Evolutionary conservation across 1,140 invertebrate species (phyloP).

Genomic region (Polypedilum vanderplanki): DNA sequence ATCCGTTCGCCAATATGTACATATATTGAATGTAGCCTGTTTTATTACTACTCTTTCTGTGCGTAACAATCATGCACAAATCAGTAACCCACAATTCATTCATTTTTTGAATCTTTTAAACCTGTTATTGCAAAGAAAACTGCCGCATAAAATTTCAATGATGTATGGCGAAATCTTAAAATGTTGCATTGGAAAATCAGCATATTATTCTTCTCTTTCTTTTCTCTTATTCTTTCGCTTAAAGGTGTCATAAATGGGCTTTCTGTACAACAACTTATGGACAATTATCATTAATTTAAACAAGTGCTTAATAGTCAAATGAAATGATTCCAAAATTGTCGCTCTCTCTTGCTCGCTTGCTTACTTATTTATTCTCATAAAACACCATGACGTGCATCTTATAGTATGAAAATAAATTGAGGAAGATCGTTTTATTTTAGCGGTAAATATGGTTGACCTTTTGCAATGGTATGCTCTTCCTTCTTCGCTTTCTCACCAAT

Average conservation of each 20-base stretch:
- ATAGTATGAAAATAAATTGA: too few species aligned
- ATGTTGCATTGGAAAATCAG: constrained; percentile 3
- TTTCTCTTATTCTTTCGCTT: background rate
- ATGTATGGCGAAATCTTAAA: background rate
- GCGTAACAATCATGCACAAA: constrained; percentile 5
- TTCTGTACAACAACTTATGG: too few species aligned
- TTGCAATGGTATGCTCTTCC: constrained; percentile 3
- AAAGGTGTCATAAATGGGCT: background rate
- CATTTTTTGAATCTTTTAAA: background rate
- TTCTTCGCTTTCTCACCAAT: background rate
- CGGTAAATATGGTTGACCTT: constrained; percentile 17
- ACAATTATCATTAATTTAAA: too few species aligned
- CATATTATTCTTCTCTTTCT: too few species aligned
- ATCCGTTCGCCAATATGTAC: background rate
- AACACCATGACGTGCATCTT: too few species aligned
- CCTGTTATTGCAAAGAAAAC: background rate
- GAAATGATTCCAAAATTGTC: too few species aligned
- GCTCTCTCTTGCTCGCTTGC: too few species aligned
- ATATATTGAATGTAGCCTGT: background rate
- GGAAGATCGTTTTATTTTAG: constrained; percentile 6
- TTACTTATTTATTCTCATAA: too few species aligned
- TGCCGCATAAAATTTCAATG: constrained; percentile 9
- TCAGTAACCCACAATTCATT: constrained; percentile 9
- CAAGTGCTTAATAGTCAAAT: too few species aligned
- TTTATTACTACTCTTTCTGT: constrained; percentile 13